Evolutionary conservation across 2,797 vertebrate genomes (phyloP), one percentile per base, ranked within the genome.

Genomic region (Parotocinclus haroldoi): DNA sequence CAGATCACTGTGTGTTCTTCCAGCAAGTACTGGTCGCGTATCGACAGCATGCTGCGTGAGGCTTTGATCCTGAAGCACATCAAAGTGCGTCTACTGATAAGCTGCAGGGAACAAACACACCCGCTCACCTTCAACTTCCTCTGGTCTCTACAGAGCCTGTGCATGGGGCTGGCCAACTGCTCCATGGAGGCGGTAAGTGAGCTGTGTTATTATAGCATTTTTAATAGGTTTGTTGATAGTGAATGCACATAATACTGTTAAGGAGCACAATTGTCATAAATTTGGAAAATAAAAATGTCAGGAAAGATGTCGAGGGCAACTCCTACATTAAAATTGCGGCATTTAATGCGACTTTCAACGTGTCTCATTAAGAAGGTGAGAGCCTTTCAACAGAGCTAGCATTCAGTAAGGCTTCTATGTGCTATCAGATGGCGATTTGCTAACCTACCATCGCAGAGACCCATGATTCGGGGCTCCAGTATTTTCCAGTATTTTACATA

Each of bases 121-220:
- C 93, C 94, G 0, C 91, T 97, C 48, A 95, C 93, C 8, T 95
- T 95, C 81, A 98, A 95, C 88, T 98, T 98, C 42, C 80, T 96
- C 81, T 96, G 94, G 37, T 98, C 96, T 78, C 90, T 98, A 80
- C 92, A 92, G 88, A 95, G 92, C 74, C 91, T 98, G 78, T 98
- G 96, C 77, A 92, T 92, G 69, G 92, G 95, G 81, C 88, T 93
- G 79, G 81, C 86, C 82, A 93, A 91, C 89, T 98, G 96, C 82
- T 96, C 92, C 27, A 83, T 98, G 79, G 95, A 98, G 87, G 94
- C 92, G 75, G 96, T 98, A 83, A 92, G 95, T 92, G 68, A 7
- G 14, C 19, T 10, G 5, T 12, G 8, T 7, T 16, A 1, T 27
- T 12, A 5, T 17, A 9, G 17, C 7, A 1, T 58, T 13, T n/a